Conservation (phyloP, 1,140 invertebrate species). For the Caenorhabditis brenneri region DNA sequence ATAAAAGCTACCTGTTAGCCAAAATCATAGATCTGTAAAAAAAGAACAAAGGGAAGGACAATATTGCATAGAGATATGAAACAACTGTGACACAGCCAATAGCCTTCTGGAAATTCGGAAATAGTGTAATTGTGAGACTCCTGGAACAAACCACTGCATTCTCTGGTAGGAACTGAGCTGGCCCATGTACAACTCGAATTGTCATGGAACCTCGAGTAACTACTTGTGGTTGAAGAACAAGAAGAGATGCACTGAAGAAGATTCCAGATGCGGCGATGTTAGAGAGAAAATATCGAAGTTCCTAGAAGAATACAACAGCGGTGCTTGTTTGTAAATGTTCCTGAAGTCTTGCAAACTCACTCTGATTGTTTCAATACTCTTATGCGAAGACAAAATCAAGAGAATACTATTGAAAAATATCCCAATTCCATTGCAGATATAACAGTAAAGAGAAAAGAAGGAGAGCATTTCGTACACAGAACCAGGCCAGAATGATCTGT, state of each 20-base stretch:
- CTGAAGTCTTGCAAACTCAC: background rate
- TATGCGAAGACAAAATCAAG: constrained; percentile 36
- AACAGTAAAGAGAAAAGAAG: constrained; percentile 41
- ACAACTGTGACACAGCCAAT: background rate
- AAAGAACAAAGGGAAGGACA: constrained; percentile 49
- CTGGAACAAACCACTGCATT: background rate
- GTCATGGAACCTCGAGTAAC: constrained; percentile 42
- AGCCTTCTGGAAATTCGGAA: constrained; percentile 32
- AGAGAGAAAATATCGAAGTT: constrained; percentile 48
- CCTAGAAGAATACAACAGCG: background rate
- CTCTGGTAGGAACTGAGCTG: constrained; percentile 25
- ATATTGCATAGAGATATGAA: constrained; percentile 42
- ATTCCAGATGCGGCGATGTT: constrained; percentile 43
- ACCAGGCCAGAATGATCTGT: background rate
- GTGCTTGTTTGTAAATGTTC: background rate
- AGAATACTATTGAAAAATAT: constrained; percentile 36
- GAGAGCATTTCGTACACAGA: background rate
- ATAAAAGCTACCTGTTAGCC: constrained; percentile 1
- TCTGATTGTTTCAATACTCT: constrained; percentile 44
- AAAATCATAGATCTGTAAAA: constrained; percentile 47
- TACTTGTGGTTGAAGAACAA: constrained; percentile 39
- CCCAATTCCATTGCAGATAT: constrained; percentile 16
- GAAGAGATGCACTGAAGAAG: background rate
- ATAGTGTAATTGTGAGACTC: background rate
- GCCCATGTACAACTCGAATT: constrained; percentile 41